Conservation (phyloP, 2,113 vertebrate species). For the Scomber scombrus region DNA sequence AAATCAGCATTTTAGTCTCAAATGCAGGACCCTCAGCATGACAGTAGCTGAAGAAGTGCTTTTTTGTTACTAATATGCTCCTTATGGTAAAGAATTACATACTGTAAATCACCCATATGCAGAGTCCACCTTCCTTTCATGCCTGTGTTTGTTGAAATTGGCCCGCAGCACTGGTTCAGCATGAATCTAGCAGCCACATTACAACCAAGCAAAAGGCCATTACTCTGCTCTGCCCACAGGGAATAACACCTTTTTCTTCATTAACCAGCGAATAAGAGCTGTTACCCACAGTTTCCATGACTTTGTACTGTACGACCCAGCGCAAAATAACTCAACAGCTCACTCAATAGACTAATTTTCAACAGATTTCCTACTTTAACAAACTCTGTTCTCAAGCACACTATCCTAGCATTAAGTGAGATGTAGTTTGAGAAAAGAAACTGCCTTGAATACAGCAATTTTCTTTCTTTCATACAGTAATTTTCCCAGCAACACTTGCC, state of each 20-base stretch:
- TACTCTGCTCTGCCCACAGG: conserved; percentile 62
- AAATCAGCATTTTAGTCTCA: conserved; percentile 42
- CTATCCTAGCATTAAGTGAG: background rate
- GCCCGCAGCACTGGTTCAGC: conserved; percentile 29
- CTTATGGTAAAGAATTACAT: conserved; percentile 47
- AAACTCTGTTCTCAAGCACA: conserved; percentile 14
- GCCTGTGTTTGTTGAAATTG: conserved; percentile 59
- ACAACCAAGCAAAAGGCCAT: conserved; percentile 74
- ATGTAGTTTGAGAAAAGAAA: conserved; percentile 4
- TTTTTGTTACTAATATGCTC: conserved; percentile 42
- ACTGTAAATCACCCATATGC: conserved; percentile 43
- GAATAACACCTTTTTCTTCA: conserved; percentile 77
- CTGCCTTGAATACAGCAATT: conserved; percentile 1
- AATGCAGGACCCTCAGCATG: conserved; percentile 6
- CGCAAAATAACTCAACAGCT: conserved; percentile 18
- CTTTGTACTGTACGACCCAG: conserved; percentile 42
- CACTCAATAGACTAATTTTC: conserved; percentile 21
- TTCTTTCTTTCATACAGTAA: background rate
- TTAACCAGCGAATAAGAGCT: conserved; percentile 61
- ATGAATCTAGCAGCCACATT: conserved; percentile 71
- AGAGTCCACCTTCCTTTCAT: conserved; percentile 49
- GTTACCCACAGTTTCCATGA: conserved; percentile 61
- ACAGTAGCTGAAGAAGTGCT: conserved; percentile 29
- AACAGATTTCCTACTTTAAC: conserved; percentile 22
- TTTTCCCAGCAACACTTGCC: conserved; percentile 24